Conservation (phyloP, 2,888 invertebrate species). For the Agonum fuliginosum region DNA sequence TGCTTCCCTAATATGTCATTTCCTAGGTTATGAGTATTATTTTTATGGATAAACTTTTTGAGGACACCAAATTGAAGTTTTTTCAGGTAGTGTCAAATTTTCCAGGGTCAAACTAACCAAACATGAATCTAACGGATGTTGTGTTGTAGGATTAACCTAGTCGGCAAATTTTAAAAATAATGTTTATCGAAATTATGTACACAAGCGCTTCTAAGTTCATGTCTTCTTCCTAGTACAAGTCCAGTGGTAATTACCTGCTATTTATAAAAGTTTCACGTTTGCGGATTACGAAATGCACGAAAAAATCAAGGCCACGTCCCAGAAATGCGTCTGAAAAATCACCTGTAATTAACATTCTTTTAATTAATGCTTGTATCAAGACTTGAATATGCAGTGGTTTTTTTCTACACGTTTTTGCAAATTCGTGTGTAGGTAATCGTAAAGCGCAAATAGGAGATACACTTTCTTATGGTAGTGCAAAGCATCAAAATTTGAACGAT, state of each 20-base stretch:
- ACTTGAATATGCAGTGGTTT: neutral
- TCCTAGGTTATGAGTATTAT: too few relatives aligned
- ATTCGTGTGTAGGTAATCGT: too few relatives aligned
- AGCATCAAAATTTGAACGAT: too few relatives aligned
- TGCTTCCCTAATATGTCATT: too few relatives aligned
- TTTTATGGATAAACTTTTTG: too few relatives aligned
- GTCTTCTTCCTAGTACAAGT: neutral
- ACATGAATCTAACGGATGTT: conserved; percentile 2
- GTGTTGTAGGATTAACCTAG: neutral
- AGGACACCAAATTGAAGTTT: too few relatives aligned
- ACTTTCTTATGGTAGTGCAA: too few relatives aligned
- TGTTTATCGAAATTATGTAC: conserved; percentile 16
- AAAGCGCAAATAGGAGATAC: too few relatives aligned
- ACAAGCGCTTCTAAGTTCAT: neutral
- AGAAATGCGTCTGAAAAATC: conserved; percentile 29
- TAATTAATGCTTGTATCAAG: neutral
- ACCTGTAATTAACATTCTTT: conserved; percentile 23
- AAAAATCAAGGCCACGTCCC: conserved; percentile 28
- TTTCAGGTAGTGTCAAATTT: neutral
- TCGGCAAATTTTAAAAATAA: conserved; percentile 11
- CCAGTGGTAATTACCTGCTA: conserved; percentile 5
- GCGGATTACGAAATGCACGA: conserved; percentile 13
- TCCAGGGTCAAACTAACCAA: neutral
- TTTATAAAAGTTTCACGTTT: conserved; percentile 26
- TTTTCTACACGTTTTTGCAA: too few relatives aligned